Evolutionary conservation across 2,113 vertebrate genomes (phyloP).

Genomic region (Neomonachus schauinslandi): DNA sequence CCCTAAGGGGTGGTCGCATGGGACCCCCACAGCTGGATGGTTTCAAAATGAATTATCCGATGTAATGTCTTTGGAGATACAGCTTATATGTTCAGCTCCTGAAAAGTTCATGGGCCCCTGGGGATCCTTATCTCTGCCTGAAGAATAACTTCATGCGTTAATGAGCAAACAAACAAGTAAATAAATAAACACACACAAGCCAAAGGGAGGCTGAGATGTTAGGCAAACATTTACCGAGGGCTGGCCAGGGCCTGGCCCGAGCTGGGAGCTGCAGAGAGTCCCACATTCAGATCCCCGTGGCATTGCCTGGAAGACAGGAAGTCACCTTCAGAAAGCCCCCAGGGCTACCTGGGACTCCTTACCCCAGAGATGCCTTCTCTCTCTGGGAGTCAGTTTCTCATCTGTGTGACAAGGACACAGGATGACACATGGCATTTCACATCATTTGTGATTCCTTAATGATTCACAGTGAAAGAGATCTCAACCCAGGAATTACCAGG

Average conservation of each 20-base stretch:
- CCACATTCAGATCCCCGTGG: background rate
- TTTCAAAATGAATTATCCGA: background rate
- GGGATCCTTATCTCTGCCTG: background rate
- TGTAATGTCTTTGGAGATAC: background rate
- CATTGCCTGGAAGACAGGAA: background rate
- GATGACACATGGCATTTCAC: background rate
- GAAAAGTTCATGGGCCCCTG: background rate
- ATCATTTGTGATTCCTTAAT: background rate
- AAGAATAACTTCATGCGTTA: background rate
- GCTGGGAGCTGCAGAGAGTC: background rate
- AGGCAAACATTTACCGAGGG: background rate
- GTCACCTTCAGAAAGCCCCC: background rate
- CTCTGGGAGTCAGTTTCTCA: background rate
- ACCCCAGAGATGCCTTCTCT: background rate
- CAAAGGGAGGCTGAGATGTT: background rate
- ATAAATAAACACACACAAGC: conserved; percentile 10
- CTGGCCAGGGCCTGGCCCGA: background rate
- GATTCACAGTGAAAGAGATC: background rate
- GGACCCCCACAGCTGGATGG: background rate
- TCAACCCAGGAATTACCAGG: background rate
- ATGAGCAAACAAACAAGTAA: background rate
- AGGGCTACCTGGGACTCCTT: background rate
- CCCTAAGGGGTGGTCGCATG: fast-evolving
- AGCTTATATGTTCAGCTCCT: background rate
- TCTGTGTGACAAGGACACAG: background rate